Evolutionary conservation across 2,797 vertebrate species (phyloP), one percentile per base, ranked within the genome.

Genomic region (Sebastes itinus): DNA sequence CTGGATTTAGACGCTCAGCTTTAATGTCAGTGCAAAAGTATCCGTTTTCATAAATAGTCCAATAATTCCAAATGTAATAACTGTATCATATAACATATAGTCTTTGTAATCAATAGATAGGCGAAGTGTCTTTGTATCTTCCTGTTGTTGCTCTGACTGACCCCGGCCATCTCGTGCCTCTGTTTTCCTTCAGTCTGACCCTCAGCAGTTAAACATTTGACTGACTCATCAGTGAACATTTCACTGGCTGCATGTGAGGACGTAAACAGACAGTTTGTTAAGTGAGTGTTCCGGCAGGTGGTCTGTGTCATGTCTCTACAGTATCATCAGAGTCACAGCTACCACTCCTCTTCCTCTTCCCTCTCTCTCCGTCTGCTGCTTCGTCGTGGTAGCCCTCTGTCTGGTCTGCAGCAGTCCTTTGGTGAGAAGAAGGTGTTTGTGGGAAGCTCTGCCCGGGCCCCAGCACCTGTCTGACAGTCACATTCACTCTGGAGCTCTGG

Each of bases 381-480:
- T 2, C 2, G 1, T 85, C 68, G 1, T 77, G 65, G 72, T 72
- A 78, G 1, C 56, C 69, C 1, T 0, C 76, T 7, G 27, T 68
- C 27, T 14, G 56, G 1, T 14, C 61, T 25, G 33, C 16, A 7
- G 72, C 55, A 2, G 28, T 64, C 22, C 13, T 66, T 23, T 55
- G 58, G 4, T 35, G 70, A 16, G 67, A 2, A 11, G 35, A 11
- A 0, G 67, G 46, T 11, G 66, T 74, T 61, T 82, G 81, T 72
- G 91, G 96, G 83, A 99, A 97, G 49, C 81, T 92, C 90, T 97
- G 96, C 2, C 96, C 97, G 0, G 93, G 81, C 28, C 93, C 96
- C 79, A 99, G 89, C 25, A 99, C 98, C 88, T 99, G 98, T 49
- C 98, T 95, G 75, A 99, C 82, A 1, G 98, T 99, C 95, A 99